Evolutionary conservation across 2,113 vertebrate genomes (phyloP).

Genomic region (Ondatra zibethicus): DNA sequence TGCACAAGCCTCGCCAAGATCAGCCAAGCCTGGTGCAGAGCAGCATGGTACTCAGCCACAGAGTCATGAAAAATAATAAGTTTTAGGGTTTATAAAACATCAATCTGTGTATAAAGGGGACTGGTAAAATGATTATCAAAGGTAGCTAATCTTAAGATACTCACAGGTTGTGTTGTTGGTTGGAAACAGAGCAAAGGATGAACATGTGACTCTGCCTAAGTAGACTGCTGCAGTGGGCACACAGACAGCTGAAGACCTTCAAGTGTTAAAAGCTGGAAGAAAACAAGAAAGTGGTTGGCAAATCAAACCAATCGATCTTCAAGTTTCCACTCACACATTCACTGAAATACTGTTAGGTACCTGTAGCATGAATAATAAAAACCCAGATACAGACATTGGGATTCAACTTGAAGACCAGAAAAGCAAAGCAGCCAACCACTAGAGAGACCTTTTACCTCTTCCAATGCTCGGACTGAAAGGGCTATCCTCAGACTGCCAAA

Average conservation of each 20-base stretch:
- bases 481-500: too few relatives aligned
- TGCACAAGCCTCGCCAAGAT: neutral
- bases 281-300: neutral
- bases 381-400: too few relatives aligned
- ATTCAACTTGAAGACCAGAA: too few relatives aligned
- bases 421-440: too few relatives aligned
- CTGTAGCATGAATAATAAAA: too few relatives aligned
- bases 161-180: neutral
- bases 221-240: neutral
- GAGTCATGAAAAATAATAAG: slow-evolving; percentile 1
- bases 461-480: too few relatives aligned
- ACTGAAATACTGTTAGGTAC: neutral
- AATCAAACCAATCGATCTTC: neutral
- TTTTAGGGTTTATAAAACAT: neutral
- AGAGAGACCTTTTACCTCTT: too few relatives aligned
- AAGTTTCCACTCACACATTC: neutral
- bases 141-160: neutral
- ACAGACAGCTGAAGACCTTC: neutral
- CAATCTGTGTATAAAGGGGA: neutral
- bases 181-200: neutral
- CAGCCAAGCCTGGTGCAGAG: neutral
- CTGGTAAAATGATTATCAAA: neutral
- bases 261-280: neutral
- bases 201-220: neutral
- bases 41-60: neutral